A percentile compares a stretch with the other conserved stretches of the same genome.
Evolutionary conservation across 1,140 invertebrate species (phyloP).

Genomic region (Epicauta chinensis): DNA sequence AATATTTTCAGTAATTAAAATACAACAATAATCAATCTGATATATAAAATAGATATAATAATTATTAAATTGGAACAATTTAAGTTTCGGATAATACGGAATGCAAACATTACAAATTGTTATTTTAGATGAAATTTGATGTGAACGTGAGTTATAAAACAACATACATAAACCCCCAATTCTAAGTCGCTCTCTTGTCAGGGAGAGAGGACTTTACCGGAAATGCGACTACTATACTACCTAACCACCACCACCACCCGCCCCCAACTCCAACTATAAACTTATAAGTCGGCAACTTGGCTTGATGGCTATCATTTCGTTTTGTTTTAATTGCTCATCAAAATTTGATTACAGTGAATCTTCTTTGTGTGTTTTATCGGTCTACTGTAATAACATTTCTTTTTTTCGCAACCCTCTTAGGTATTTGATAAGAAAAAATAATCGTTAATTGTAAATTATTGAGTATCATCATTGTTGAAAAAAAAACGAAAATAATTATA

Average conservation of each 20-base stretch:
- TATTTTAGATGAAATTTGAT: constrained; percentile 6
- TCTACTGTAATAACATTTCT: too few relatives aligned
- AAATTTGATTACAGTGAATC: constrained; percentile 36
- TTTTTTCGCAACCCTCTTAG: too few relatives aligned
- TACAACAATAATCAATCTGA: not conserved
- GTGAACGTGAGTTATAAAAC: constrained; percentile 5
- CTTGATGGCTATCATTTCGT: constrained; percentile 38
- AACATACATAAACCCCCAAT: not conserved
- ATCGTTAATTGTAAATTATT: too few relatives aligned
- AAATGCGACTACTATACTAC: constrained; percentile 2
- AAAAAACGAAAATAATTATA: too few relatives aligned
- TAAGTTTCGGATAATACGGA: not conserved
- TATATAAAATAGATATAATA: not conserved
- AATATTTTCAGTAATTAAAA: not conserved
- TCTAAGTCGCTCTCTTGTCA: not conserved
- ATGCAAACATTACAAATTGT: not conserved
- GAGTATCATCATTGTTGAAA: too few relatives aligned
- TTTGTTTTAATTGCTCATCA: constrained; percentile 41
- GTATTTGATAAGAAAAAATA: too few relatives aligned
- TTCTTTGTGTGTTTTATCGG: constrained; percentile 4
- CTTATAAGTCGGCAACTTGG: constrained; percentile 32
- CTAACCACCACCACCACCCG: constrained; percentile 4
- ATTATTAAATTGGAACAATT: not conserved
- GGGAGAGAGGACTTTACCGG: not conserved
- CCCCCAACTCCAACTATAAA: constrained; percentile 30